Conservation (phyloP, 2,888 invertebrate species). For the Pyrocoelia pectoralis region DNA sequence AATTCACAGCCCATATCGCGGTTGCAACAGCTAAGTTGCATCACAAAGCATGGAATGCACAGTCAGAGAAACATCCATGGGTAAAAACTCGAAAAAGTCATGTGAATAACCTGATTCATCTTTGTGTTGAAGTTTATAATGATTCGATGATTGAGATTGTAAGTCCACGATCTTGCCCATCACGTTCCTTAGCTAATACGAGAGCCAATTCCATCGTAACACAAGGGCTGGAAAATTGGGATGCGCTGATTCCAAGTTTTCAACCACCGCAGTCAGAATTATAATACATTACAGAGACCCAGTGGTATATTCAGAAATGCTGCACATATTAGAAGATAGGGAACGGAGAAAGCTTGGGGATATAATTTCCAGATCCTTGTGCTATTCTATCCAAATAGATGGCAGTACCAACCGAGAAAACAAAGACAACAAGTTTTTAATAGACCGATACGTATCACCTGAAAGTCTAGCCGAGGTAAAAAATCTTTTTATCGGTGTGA, state of each 20-base stretch:
- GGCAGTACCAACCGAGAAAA: background rate
- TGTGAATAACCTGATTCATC: background rate
- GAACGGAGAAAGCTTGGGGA: background rate
- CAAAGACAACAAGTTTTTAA: constrained; percentile 5
- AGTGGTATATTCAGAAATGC: background rate
- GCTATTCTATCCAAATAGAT: constrained; percentile 4
- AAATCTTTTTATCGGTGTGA: background rate
- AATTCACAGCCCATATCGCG: background rate
- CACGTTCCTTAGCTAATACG: background rate
- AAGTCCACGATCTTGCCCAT: background rate
- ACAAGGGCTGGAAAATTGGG: too few relatives aligned
- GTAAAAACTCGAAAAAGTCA: constrained; percentile 1
- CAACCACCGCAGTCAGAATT: background rate
- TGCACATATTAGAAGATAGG: background rate
- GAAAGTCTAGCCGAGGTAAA: background rate
- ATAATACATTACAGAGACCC: background rate
- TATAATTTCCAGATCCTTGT: background rate
- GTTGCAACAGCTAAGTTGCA: background rate
- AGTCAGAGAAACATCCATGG: constrained; percentile 10
- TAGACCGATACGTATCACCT: background rate
- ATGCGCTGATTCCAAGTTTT: background rate
- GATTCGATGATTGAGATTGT: background rate
- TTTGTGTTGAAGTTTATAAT: constrained; percentile 15
- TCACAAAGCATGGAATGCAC: background rate
- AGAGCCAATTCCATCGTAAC: too few relatives aligned